These are phyloP conservation scores for Bovichtus variegatus DNA, from an alignment of 2,797 vertebrate species.

Conservation along the genomic window DNA sequence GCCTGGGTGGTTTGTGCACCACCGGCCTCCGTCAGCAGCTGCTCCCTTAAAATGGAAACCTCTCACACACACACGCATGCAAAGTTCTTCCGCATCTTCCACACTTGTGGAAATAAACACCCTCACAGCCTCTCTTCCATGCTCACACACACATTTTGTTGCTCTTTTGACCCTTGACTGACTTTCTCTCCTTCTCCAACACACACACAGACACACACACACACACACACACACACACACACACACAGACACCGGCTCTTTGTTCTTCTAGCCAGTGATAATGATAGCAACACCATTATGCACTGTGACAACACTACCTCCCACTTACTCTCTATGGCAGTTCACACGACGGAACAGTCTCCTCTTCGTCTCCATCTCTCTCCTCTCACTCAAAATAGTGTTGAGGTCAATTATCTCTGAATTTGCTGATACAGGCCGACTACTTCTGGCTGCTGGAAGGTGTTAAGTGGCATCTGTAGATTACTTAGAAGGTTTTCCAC, in stretches of 20 bases:
- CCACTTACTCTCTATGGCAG: constrained; percentile 59
- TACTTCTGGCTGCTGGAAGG: constrained; percentile 45
- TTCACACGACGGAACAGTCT: constrained; percentile 57
- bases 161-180: constrained; percentile 51
- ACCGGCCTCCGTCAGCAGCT: constrained; percentile 32
- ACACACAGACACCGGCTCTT: constrained; percentile 19
- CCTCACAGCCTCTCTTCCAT: constrained; percentile 6
- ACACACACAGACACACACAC: neutral
- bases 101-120: constrained; percentile 12
- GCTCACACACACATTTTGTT: constrained; percentile 3
- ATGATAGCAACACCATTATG: constrained; percentile 72
- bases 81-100: constrained; percentile 27
- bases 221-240: neutral
- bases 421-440: constrained; percentile 60
- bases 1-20: neutral
- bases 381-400: constrained; percentile 60
- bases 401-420: constrained; percentile 82
- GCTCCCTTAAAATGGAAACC: constrained; percentile 36
- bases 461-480: constrained; percentile 56
- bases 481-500: constrained; percentile 50
- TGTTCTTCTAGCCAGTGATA: constrained; percentile 62
- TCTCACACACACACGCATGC: constrained; percentile 5
- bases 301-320: constrained; percentile 75
- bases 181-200: constrained; percentile 12
- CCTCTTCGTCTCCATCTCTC: constrained; percentile 44